A percentile compares a stretch with the other conserved stretches of the same genome.
Evolutionary conservation across 2,888 invertebrate species (phyloP).

Genomic region (Nebria brevicollis): DNA sequence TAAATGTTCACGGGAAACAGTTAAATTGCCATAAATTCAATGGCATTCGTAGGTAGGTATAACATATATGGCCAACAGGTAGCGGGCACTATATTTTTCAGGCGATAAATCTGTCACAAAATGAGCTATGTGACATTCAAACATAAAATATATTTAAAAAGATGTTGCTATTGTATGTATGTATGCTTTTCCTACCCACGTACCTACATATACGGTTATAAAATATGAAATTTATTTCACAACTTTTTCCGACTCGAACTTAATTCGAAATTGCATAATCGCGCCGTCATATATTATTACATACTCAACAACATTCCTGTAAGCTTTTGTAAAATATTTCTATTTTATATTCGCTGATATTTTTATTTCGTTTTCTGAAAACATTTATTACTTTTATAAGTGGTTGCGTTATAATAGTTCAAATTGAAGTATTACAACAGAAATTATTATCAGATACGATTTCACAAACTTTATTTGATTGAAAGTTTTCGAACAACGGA

Average conservation of each 20-base stretch:
- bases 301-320: neutral
- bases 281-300: neutral
- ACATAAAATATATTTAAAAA: slow-evolving; percentile 33
- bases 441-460: too few relatives aligned
- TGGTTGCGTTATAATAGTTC: too few relatives aligned
- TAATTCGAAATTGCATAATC: neutral
- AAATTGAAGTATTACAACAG: too few relatives aligned
- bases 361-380: too few relatives aligned
- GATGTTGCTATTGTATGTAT: slow-evolving; percentile 8
- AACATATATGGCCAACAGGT: neutral
- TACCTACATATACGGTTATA: neutral
- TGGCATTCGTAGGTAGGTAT: neutral
- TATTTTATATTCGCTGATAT: too few relatives aligned
- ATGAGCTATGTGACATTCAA: slow-evolving; percentile 26
- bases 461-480: too few relatives aligned
- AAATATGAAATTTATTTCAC: neutral
- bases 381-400: too few relatives aligned
- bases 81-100: neutral
- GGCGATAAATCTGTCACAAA: slow-evolving; percentile 39
- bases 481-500: too few relatives aligned
- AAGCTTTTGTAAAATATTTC: neutral
- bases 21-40: neutral
- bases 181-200: too few relatives aligned
- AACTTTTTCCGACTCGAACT: neutral
- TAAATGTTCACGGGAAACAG: neutral